Percentiles rank a stretch among this genome's conserved stretches.
These are phyloP conservation scores for Habropoda laboriosa DNA, from an alignment of 1,140 invertebrate genomes.

Conservation along the genomic window DNA sequence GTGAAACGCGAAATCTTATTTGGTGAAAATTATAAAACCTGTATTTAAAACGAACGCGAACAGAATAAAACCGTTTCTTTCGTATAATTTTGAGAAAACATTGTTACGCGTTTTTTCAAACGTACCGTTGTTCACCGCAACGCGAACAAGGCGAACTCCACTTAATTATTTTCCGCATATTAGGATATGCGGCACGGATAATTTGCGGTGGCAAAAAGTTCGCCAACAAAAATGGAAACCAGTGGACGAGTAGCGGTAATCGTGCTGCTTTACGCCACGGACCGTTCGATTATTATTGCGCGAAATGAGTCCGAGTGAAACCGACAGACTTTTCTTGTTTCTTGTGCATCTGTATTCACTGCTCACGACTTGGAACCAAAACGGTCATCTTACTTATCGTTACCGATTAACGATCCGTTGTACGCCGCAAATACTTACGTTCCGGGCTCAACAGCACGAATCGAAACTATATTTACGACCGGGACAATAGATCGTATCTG, in stretches of 20 bases:
- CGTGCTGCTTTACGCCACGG: neutral
- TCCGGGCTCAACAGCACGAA: neutral
- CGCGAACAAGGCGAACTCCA: neutral
- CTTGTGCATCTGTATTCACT: neutral
- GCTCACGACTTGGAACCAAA: neutral
- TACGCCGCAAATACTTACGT: neutral
- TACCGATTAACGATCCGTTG: constrained; percentile 33
- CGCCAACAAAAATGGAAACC: constrained; percentile 6
- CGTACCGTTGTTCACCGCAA: neutral
- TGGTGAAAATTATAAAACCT: neutral
- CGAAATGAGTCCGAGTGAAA: constrained; percentile 43
- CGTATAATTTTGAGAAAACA: too few species aligned
- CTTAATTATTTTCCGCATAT: constrained; percentile 24
- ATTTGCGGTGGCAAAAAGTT: constrained; percentile 11
- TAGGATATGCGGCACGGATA: constrained; percentile 19
- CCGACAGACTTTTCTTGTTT: constrained; percentile 26
- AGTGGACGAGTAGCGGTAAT: constrained; percentile 33
- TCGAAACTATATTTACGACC: neutral
- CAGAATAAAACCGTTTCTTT: constrained; percentile 35
- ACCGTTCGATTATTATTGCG: constrained; percentile 49
- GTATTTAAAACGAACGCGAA: constrained; percentile 27
- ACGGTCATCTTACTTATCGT: constrained; percentile 34
- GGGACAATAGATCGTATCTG: neutral
- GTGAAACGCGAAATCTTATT: neutral
- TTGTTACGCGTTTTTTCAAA: neutral